A percentile compares a stretch with the other conserved stretches of the same genome.
Evolutionary conservation across 1,140 invertebrate genomes (phyloP).

Genomic region (Whitmania pigra): DNA sequence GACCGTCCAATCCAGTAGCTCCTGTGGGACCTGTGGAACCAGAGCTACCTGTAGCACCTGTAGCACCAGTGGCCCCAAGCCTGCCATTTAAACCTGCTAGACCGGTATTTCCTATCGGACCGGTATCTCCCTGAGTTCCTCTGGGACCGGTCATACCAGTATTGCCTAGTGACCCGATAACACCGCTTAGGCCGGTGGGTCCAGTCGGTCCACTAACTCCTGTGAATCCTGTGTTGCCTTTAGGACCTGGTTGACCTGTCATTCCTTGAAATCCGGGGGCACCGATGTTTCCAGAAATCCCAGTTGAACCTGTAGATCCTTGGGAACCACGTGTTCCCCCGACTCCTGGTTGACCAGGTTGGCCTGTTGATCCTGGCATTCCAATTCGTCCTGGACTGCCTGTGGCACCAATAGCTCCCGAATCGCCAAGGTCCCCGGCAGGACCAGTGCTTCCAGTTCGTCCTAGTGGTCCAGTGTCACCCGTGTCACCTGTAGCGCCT

Average conservation of each 20-base stretch:
- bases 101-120: constrained; percentile 41
- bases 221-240: not conserved
- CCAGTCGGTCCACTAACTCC: constrained; percentile 6
- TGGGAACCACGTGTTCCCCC: not conserved
- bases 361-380: not conserved
- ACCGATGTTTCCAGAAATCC: constrained; percentile 3
- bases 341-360: not conserved
- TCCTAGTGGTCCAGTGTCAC: not conserved
- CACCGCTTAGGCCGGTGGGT: not conserved
- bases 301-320: not conserved
- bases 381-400: not conserved
- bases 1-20: not conserved
- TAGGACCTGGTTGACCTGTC: constrained; percentile 8
- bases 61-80: not conserved
- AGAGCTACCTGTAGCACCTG: not conserved
- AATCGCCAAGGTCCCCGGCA: too few species aligned
- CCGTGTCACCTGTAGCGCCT: not conserved
- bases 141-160: constrained; percentile 49
- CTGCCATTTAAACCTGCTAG: constrained; percentile 25
- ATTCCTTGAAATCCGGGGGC: not conserved
- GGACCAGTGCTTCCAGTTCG: too few species aligned
- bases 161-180: constrained; percentile 26
- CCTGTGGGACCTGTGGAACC: not conserved
- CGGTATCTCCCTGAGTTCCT: constrained; percentile 54
- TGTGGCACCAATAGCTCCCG: not conserved